Conservation (phyloP, 2,888 invertebrate species). For the Eristalinus aeneus region DNA sequence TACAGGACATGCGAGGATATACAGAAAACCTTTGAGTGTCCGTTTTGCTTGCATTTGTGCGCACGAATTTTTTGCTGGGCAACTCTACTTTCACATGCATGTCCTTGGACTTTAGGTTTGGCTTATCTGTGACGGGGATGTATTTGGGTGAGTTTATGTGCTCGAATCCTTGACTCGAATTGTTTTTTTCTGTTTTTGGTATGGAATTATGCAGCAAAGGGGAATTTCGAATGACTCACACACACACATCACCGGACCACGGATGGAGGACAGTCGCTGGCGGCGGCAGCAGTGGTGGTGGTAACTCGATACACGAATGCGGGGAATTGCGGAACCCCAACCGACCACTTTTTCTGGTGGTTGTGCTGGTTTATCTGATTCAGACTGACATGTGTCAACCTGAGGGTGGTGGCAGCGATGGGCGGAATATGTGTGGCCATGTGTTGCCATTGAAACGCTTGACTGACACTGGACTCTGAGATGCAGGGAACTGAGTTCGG, state of each 20-base stretch:
- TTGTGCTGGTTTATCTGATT: slow-evolving; percentile 64
- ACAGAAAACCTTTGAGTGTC: background rate
- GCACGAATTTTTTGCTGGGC: slow-evolving; percentile 49
- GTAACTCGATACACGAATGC: slow-evolving; percentile 55
- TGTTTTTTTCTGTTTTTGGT: background rate
- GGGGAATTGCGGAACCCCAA: slow-evolving; percentile 59
- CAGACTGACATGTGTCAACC: slow-evolving; percentile 68
- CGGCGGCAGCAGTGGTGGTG: background rate
- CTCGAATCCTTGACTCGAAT: slow-evolving; percentile 50
- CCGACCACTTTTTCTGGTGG: slow-evolving; percentile 12
- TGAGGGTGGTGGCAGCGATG: background rate
- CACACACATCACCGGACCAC: background rate
- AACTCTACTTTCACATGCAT: slow-evolving; percentile 3
- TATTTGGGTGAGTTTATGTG: background rate
- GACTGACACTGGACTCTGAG: slow-evolving; percentile 54
- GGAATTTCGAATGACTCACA: slow-evolving; percentile 62
- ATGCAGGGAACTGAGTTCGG: slow-evolving; percentile 10
- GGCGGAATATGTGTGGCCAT: background rate
- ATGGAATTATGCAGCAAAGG: slow-evolving; percentile 53
- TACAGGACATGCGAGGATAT: background rate
- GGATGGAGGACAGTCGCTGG: background rate
- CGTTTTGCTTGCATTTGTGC: slow-evolving; percentile 26
- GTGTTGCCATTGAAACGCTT: slow-evolving; percentile 35
- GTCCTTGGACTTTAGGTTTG: slow-evolving; percentile 64
- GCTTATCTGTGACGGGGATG: slow-evolving; percentile 24